Base-by-base conservation (phyloP, 1,140 invertebrate genomes). In the Macrocentrus cingulum region DNA sequence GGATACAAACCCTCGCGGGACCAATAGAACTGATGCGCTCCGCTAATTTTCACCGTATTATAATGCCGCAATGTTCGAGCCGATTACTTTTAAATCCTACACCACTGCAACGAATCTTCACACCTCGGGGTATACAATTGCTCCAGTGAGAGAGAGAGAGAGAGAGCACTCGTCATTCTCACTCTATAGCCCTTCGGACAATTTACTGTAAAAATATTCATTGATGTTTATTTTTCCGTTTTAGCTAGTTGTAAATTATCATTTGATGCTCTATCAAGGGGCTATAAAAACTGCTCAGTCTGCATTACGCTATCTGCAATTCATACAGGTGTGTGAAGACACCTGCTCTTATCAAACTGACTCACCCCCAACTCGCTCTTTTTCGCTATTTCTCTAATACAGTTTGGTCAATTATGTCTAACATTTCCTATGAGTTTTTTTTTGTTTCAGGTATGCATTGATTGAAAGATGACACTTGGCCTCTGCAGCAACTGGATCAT, bases 11-110 rank as follows among this genome's bases (percentile, higher is more conserved):
- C 42, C 54, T 37, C 42, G 46, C 18, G 25, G 46, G 32, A 13
- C 5, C 18, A 34, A 37, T 41, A 23, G 20, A 15, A 32, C 13
- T 32, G 65, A 64, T 70, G 74, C 69, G 72, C 65, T 69, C 71
- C 71, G 68, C 69, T 75, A 75, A 75, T 74, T 75, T 74, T 71
- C 67, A 66, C 65, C 63, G 65, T 66, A 68, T 69, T 67, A 56
- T 65, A 56, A 63, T 66, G 64, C 65, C 66, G 59, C 65, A 61
- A 66, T 66, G 70, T 68, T 62, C 62, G 59, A 74, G 67, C 65
- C 70, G 74, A 76, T 76, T 74, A 74, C 55, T 46, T 46, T 64
- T 62, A 65, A 68, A 39, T 44, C 59, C 41, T 32, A 23, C 7
- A 55, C 39, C 57, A 41, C 39, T 54, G 5, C 49, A 68, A 49